Percentiles rank a stretch among this genome's conserved stretches.
phyloP scores from a whole-genome alignment of 2,113 vertebrate species.

The Pao palembangensis region DNA sequence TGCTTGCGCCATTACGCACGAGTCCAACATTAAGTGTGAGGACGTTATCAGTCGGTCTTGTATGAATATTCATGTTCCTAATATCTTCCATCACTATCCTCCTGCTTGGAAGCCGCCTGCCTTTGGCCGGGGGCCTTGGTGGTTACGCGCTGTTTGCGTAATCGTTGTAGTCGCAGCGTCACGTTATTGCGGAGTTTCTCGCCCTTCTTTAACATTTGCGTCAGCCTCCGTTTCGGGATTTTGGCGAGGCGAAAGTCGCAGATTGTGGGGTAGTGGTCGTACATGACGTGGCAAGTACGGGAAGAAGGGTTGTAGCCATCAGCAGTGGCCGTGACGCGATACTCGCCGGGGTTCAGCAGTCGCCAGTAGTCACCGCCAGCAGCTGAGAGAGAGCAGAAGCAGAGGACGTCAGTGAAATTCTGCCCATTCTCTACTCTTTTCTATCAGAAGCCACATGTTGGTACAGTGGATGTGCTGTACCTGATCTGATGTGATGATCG shows the following conservation, averaged over 20 bases:
- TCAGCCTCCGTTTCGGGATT: constrained; percentile 82
- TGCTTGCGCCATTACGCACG: too few species aligned
- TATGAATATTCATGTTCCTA: too few species aligned
- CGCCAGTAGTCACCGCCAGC: constrained; percentile 87
- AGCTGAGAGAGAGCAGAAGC: constrained; percentile 57
- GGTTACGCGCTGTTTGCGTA: constrained; percentile 55
- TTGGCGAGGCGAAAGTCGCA: constrained; percentile 86
- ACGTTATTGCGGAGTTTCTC: constrained; percentile 75
- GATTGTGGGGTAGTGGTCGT: constrained; percentile 86
- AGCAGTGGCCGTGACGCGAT: constrained; percentile 78
- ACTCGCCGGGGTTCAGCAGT: constrained; percentile 91
- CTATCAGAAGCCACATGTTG: background rate
- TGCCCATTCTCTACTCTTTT: background rate
- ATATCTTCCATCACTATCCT: too few species aligned
- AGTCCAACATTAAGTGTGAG: too few species aligned
- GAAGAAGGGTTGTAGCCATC: constrained; percentile 80
- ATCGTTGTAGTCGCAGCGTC: constrained; percentile 55
- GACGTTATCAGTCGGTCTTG: too few species aligned
- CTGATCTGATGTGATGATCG: constrained; percentile 86
- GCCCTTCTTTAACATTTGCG: constrained; percentile 79
- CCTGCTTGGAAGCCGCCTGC: constrained; percentile 17
- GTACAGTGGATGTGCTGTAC: constrained; percentile 53
- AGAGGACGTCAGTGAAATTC: background rate
- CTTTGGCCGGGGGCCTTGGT: constrained; percentile 57
- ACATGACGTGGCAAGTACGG: constrained; percentile 85